Base-by-base conservation (phyloP, 2,113 vertebrate genomes). In the Gasterosteus nipponicus region DNA sequence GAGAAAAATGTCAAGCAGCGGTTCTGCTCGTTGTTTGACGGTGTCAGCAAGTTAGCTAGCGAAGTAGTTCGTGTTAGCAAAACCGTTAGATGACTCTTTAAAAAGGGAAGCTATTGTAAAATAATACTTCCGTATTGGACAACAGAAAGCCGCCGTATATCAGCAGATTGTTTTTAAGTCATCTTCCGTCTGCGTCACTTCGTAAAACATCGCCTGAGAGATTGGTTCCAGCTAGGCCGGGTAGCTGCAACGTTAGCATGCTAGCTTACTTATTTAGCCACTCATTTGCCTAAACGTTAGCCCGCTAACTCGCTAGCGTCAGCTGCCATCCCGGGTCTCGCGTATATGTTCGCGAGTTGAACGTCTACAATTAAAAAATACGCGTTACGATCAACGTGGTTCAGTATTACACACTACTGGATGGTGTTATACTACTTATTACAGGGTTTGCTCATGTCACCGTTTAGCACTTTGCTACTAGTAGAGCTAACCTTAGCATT, bases 401-500 rank as follows among this genome's bases (percentile, higher is more conserved):
- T 1, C 1, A 1, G 8, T 10, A 8, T 10, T 9, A 57, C 12
- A 58, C 7, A 29, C 5, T 5, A 4, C 1, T 56, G 1, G 1
- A 33, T 26, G 0, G 12, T 49, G 2, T 16, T 53, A 5, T 3
- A 59, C 44, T 5, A 54, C 12, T 1, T 7, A 41, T 8, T 44
- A 22, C 18, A 11, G 0, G 54, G 16, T 62, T 41, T 10, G 10
- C 67, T 18, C 66, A n/a, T 66, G 31, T 54, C 56, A 49, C 56
- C 69, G 31, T 59, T 9, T 38, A 18, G 5, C 65, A 62, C 68
- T 79, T 47, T 39, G 73, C 68, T 59, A 33, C 42, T 19, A 67
- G 46, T 59, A 4, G 44, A 73, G 91, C 90, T 92, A 89, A 84
- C 85, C 73, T 88, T 91, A 92, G 90, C 88, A 83, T 85, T 31